Base-by-base conservation (phyloP, 2,888 invertebrate genomes). In the Oligia latruncula region DNA sequence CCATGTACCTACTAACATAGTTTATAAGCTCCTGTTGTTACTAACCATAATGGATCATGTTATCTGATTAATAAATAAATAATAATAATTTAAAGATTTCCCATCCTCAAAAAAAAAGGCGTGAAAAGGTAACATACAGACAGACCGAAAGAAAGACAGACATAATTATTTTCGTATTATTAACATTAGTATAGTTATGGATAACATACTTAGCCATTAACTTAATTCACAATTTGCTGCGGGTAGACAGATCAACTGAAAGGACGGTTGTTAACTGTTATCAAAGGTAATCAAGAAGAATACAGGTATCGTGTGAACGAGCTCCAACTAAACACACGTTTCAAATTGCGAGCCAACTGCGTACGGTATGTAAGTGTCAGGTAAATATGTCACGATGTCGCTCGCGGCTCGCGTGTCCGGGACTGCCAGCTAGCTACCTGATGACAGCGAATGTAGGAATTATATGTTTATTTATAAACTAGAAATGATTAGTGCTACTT, bases 301-400 rank as follows among this genome's bases (percentile, higher is more conserved):
- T 4, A 62, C 13, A n/a, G n/a, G 17, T 40, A 11, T 40, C 40
- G 17, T 62, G 65, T 64, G 15, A 40, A 70, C 29, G 11, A 64
- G 17, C n/a, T 60, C 15, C 52, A 43, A 62, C 13, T 46, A 23
- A 55, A 55, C 9, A 71, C 71, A 62, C 20, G 65, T 72, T 64
- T 77, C 17, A 78, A 76, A 75, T 79, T 77, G 71, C 78, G 20
- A 58, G 9, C 35, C 40, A 64, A 71, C 71, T n/a, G 75, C 65
- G 35, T 55, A 74, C 77, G 66, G 77, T 82, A 77, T 70, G 77
- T 78, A 77, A 43, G 78, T 82, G 87, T 83, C 81, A 83, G 77
- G 87, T 89, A 83, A 86, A 83, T 71, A 87, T 78, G 81, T 85
- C 81, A 70, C 6, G 29, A 8, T 73, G 62, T 70, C 55, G 89